phyloP scores from a whole-genome alignment of 2,797 vertebrate species.

The Anabacerthia variegaticeps region DNA sequence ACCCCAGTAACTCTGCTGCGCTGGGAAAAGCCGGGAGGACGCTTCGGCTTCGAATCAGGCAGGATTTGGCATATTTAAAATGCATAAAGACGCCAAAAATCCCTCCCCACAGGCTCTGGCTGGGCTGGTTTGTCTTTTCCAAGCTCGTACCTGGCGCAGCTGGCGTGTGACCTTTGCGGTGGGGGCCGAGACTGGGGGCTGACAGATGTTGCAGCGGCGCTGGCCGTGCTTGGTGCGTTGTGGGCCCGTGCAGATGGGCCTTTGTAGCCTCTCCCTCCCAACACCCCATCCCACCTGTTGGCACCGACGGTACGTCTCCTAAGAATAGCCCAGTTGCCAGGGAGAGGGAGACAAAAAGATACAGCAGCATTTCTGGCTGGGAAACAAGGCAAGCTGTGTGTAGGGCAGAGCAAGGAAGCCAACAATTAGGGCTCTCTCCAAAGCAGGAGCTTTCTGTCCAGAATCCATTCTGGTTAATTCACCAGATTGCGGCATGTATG shows the following conservation, averaged over 20 bases:
- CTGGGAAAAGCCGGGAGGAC: rapidly evolving
- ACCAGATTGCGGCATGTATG: not conserved
- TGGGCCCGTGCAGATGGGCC: conserved; percentile 31
- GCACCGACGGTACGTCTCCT: not conserved
- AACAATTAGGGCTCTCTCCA: not conserved
- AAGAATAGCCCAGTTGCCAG: not conserved
- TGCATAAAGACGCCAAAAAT: not conserved
- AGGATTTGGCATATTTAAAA: not conserved
- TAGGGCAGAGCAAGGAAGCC: not conserved
- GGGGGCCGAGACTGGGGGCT: conserved; percentile 26
- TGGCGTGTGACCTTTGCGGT: conserved; percentile 21
- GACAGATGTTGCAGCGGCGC: not conserved
- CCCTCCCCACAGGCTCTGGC: not conserved
- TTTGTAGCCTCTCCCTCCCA: not conserved
- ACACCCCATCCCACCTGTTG: conserved; percentile 29
- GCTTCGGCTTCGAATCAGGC: not conserved
- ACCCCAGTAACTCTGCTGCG: not conserved
- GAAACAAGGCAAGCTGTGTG: conserved; percentile 31
- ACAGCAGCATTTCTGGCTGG: conserved; percentile 43
- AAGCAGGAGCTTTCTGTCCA: conserved; percentile 39
- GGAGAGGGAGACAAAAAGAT: conserved; percentile 14
- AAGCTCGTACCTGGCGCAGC: not conserved
- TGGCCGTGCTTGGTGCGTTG: not conserved
- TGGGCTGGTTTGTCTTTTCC: not conserved
- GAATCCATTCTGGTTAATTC: conserved; percentile 9